These are phyloP conservation scores for Toxostoma redivivum DNA, from an alignment of 2,113 vertebrate species.

Conservation along the genomic window DNA sequence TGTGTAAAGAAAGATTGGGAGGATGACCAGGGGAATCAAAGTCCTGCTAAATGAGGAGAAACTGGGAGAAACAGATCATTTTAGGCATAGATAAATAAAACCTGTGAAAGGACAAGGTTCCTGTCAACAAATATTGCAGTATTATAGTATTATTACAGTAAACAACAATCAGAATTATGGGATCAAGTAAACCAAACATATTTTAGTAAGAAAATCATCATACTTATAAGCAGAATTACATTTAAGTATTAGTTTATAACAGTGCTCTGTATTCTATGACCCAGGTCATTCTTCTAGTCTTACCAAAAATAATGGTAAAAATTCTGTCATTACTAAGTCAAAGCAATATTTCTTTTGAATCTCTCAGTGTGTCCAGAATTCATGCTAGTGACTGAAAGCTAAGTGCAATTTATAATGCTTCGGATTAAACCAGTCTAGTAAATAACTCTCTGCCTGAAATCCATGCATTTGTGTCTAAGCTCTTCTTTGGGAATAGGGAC, in stretches of 20 bases:
- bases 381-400: neutral
- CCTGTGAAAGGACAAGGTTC: neutral
- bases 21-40: neutral
- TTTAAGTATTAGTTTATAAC: neutral
- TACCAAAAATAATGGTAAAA: neutral
- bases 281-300: constrained; percentile 2
- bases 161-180: neutral
- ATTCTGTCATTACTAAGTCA: neutral
- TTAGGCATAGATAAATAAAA: neutral
- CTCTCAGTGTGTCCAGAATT: neutral
- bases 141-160: neutral
- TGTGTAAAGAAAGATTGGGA: neutral
- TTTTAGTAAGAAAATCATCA: neutral
- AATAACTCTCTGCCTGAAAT: constrained; percentile 11
- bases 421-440: neutral
- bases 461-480: neutral
- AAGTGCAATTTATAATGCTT: neutral
- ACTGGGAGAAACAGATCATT: neutral
- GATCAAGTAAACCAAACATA: neutral
- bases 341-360: constrained; percentile 6
- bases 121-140: neutral
- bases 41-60: neutral
- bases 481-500: neutral
- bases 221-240: neutral
- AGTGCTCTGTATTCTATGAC: neutral